Evolutionary conservation across 2,113 vertebrate genomes (phyloP).

Genomic region (Lates calcarifer): DNA sequence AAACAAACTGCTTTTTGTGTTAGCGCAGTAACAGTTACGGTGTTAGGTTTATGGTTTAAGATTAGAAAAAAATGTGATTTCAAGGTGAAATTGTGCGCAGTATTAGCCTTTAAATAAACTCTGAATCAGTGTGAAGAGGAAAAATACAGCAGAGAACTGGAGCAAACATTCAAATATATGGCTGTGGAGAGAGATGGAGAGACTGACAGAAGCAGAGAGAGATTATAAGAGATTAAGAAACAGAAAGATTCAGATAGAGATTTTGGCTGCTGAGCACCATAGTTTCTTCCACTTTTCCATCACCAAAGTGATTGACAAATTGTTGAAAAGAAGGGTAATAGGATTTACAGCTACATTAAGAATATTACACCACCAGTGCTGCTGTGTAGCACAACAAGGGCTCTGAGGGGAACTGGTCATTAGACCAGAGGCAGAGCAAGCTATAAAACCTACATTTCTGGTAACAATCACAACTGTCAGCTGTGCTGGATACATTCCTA

Average conservation of each 20-base stretch:
- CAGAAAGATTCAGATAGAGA: conserved; percentile 34
- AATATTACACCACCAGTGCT: conserved; percentile 53
- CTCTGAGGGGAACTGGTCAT: conserved; percentile 42
- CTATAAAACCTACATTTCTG: conserved; percentile 35
- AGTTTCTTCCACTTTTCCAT: conserved; percentile 35
- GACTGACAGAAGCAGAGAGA: conserved; percentile 8
- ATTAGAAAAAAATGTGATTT: conserved; percentile 43
- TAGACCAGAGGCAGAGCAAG: conserved; percentile 30
- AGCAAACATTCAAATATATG: conserved; percentile 9
- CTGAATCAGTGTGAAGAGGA: background rate
- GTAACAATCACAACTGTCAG: conserved; percentile 45
- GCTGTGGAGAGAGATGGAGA: background rate
- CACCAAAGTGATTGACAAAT: conserved; percentile 50
- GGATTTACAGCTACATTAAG: conserved; percentile 71
- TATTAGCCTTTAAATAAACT: conserved; percentile 33
- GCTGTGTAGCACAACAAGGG: conserved; percentile 27
- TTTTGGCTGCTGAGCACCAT: conserved; percentile 6
- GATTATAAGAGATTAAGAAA: conserved; percentile 54
- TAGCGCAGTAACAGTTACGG: background rate
- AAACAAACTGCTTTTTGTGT: conserved; percentile 22
- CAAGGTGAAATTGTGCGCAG: conserved; percentile 20
- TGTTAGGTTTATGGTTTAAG: conserved; percentile 6
- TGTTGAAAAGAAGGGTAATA: conserved; percentile 42
- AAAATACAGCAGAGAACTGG: background rate
- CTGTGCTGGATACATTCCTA: conserved; percentile 20